Base-by-base conservation (phyloP, 2,113 vertebrate species). In the Lophura nycthemera region DNA sequence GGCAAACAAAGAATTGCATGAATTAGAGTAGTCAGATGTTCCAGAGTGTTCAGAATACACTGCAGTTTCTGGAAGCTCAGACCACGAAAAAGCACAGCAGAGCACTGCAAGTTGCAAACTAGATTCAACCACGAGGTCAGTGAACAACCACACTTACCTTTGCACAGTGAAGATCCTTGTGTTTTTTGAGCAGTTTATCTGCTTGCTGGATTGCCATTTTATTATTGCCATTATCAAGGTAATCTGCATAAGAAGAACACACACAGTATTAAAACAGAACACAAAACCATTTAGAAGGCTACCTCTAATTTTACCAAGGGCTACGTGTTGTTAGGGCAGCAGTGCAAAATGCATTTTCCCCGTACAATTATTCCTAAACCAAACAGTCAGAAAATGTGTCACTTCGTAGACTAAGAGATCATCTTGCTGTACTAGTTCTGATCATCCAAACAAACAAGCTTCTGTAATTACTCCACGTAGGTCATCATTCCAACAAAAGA, bases 201-300 rank as follows among this genome's bases (percentile, higher is more conserved):
- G 99, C 99, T 96, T 99, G 99, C 97, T 99, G 99, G 97, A 99
- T 99, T 40, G 99, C 99, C 99, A 99, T 99, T 97, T 99, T 99
- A 97, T 99, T 99, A 98, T 99, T 99, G 96, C 99, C 99, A 99
- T 99, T 99, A 92, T 99, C 99, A 24, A 99, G 99, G 95, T 99
- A 99, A 98, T 99, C 99, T 99, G 96, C 11, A 10, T 50, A 88
- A 69, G 79, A 67, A 94, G n/a, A 93, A 86, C 60, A 89, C 2
- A 87, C 1, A 47, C 1, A 85, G 10, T 5, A 30, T 96, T 83
- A 96, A 4, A 73, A 15, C 59, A 80, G 14, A 40, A 38, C 34
- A 71, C 25, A 12, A 60, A 57, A 36, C 77, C 50, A 50, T 48
- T 50, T 50, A 45, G 85, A 77, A 42, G 60, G 43, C 61, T 29